Evolutionary conservation across 2,888 invertebrate genomes (phyloP).

Genomic region (Rhorus exstirpatorius): DNA sequence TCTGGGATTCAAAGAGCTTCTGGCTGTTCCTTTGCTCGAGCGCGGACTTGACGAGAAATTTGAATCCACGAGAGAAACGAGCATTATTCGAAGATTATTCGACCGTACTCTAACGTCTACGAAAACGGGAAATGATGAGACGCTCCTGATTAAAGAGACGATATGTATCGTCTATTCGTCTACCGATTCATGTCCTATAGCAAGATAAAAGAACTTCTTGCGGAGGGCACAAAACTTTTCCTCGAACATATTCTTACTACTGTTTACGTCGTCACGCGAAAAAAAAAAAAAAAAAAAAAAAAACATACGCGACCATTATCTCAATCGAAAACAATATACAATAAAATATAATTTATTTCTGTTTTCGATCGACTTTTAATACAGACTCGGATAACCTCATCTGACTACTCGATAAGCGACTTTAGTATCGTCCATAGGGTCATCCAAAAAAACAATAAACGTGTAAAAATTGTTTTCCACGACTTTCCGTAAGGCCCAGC

Average conservation of each 20-base stretch:
- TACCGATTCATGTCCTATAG: background rate
- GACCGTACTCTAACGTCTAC: slow-evolving; percentile 15
- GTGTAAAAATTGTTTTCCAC: too few species aligned
- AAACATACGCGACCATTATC: slow-evolving; percentile 16
- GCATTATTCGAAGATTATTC: slow-evolving; percentile 34
- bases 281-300: too few species aligned
- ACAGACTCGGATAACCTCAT: slow-evolving; percentile 25
- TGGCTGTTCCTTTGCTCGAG: background rate
- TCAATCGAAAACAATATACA: background rate
- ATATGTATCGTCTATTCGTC: background rate
- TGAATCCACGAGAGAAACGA: slow-evolving; percentile 37
- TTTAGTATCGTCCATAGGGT: too few species aligned
- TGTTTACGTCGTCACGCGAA: background rate
- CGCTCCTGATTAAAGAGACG: slow-evolving; percentile 1
- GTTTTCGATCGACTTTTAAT: slow-evolving; percentile 10
- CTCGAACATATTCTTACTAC: background rate
- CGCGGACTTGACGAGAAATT: slow-evolving; percentile 46
- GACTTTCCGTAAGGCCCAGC: too few species aligned
- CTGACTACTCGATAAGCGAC: slow-evolving; percentile 4
- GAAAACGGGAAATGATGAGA: background rate
- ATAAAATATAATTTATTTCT: slow-evolving; percentile 24
- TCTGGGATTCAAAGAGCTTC: slow-evolving; percentile 41
- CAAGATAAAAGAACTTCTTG: background rate
- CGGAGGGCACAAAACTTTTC: background rate
- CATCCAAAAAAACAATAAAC: too few species aligned